phyloP scores from a whole-genome alignment of 1,140 invertebrate genomes.

The Diachasma alloeum region DNA sequence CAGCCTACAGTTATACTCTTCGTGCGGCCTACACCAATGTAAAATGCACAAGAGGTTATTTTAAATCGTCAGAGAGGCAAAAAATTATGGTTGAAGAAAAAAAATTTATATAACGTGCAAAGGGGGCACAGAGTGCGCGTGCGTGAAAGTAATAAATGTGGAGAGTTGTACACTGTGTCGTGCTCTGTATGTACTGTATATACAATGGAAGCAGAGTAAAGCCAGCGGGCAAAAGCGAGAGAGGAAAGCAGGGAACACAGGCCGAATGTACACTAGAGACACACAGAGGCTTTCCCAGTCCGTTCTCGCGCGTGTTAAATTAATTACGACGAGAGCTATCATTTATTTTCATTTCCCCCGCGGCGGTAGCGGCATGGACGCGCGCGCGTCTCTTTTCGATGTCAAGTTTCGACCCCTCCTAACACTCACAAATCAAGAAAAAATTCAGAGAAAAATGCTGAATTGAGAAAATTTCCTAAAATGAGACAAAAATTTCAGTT shows the following conservation, averaged over 20 bases:
- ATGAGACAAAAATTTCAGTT: no score
- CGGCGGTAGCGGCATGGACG: slow-evolving; percentile 36
- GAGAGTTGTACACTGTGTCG: neutral
- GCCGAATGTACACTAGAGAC: neutral
- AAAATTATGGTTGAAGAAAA: neutral
- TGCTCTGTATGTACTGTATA: slow-evolving; percentile 4
- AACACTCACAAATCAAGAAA: neutral
- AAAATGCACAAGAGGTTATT: neutral
- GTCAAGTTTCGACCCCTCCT: neutral
- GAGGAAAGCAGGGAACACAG: neutral
- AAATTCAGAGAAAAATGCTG: neutral
- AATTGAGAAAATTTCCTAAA: no score
- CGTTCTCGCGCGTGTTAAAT: slow-evolving; percentile 58
- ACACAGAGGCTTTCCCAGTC: slow-evolving; percentile 36
- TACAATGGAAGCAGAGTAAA: neutral
- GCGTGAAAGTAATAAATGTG: slow-evolving; percentile 14
- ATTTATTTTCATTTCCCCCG: slow-evolving; percentile 62
- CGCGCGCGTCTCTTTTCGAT: slow-evolving; percentile 15
- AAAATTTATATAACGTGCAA: neutral
- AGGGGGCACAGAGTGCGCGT: neutral
- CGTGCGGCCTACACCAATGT: neutral
- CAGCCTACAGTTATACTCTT: neutral
- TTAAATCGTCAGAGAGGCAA: neutral
- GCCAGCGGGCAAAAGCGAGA: neutral
- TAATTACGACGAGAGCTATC: slow-evolving; percentile 59